Evolutionary conservation across 2,113 vertebrate species (phyloP).

Genomic region (Cranoglanis bouderius): DNA sequence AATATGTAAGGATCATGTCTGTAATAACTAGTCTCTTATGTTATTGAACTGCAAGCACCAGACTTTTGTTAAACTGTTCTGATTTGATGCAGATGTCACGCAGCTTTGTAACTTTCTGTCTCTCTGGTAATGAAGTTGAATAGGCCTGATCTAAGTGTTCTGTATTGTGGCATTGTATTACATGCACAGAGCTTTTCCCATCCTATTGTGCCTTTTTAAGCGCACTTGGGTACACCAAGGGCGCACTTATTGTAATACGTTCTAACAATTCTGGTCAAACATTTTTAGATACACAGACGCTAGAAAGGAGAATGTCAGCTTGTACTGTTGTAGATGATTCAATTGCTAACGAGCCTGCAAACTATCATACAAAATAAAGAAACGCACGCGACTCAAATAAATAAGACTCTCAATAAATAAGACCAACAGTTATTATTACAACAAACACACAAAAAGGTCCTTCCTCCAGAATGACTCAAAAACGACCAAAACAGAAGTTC

Average conservation of each 20-base stretch:
- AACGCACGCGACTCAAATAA: background rate
- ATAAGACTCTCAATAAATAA: background rate
- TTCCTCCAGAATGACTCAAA: background rate
- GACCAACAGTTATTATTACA: background rate
- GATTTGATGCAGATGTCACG: slow-evolving; percentile 3
- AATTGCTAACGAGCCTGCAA: no score
- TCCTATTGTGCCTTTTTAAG: slow-evolving; percentile 13
- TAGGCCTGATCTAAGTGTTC: background rate
- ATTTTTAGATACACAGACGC: no score
- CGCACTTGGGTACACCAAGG: background rate
- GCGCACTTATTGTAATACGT: background rate
- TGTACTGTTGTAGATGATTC: background rate
- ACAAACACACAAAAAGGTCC: background rate
- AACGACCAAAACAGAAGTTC: background rate
- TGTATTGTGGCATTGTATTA: slow-evolving; percentile 8
- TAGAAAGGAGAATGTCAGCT: background rate
- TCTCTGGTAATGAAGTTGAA: background rate
- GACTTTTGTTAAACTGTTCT: slow-evolving; percentile 6
- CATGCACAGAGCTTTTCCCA: background rate
- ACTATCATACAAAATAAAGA: no score
- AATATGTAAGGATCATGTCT: background rate
- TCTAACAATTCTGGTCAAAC: background rate
- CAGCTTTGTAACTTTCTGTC: slow-evolving; percentile 1
- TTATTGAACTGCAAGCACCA: background rate
- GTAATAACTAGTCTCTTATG: background rate